Conservation (phyloP, 2,797 vertebrate species). For the Artibeus jamaicensis region DNA sequence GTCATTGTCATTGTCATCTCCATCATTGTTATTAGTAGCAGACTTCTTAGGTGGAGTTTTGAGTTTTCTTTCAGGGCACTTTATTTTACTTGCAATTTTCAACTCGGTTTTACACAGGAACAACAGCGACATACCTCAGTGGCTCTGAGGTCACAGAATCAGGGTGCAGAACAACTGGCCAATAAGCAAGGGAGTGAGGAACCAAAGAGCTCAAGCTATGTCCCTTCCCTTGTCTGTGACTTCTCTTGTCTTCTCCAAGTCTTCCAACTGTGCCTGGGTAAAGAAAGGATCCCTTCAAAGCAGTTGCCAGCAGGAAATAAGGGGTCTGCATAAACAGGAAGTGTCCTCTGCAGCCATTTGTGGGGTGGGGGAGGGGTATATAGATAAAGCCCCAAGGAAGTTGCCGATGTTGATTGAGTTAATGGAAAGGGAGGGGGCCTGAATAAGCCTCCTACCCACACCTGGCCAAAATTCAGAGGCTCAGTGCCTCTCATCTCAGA, state of each 20-base stretch:
- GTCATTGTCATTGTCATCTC: background rate
- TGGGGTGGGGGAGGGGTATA: rapidly evolving
- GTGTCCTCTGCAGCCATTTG: background rate
- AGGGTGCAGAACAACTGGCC: background rate
- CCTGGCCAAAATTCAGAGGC: background rate
- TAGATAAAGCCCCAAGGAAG: background rate
- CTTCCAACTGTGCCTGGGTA: background rate
- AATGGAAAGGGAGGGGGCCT: background rate
- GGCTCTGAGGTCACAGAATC: background rate
- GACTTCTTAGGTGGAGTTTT: background rate
- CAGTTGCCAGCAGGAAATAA: background rate
- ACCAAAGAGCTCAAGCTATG: background rate
- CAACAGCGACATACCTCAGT: background rate
- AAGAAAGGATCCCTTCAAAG: background rate
- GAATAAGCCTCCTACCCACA: background rate
- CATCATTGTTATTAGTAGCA: background rate
- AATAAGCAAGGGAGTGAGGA: background rate
- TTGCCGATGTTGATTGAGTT: background rate
- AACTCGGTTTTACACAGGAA: background rate
- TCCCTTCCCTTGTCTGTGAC: background rate
- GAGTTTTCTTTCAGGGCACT: background rate
- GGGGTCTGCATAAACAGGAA: background rate
- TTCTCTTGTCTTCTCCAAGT: background rate
- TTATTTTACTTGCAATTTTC: background rate
- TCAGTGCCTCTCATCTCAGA: background rate